These are phyloP conservation scores for Cephalopterus ornatus DNA, from an alignment of 2,113 vertebrate genomes.

Conservation along the genomic window DNA sequence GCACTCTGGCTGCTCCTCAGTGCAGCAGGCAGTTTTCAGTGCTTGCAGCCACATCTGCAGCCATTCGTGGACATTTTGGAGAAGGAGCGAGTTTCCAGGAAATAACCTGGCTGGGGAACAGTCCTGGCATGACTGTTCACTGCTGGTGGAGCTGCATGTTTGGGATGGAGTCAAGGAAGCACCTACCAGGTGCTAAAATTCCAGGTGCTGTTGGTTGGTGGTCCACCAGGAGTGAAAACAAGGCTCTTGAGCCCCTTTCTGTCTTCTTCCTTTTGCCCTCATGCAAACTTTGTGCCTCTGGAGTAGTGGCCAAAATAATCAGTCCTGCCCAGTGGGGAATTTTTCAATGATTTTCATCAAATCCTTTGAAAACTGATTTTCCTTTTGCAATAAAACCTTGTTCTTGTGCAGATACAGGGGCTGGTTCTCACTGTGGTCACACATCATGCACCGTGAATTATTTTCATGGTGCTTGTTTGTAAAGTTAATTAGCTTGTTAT, in stretches of 20 bases:
- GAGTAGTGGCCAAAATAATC: background rate
- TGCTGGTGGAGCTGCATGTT: background rate
- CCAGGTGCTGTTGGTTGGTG: background rate
- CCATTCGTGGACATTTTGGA: background rate
- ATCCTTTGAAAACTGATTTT: background rate
- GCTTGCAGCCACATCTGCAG: background rate
- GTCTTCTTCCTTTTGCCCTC: background rate
- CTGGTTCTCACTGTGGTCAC: accelerated
- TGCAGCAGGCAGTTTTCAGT: background rate
- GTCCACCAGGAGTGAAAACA: background rate
- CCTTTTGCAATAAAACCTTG: background rate
- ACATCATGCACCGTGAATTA: background rate
- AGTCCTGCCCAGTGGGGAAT: background rate
- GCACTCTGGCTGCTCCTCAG: background rate
- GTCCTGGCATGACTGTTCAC: background rate
- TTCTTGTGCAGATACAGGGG: background rate
- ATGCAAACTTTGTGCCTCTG: background rate
- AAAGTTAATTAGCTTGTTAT: background rate
- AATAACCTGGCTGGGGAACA: background rate
- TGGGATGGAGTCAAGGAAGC: background rate
- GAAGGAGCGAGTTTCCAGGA: background rate
- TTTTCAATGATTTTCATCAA: background rate
- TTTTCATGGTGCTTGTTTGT: background rate
- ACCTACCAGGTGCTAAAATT: background rate
- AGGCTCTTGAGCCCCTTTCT: background rate